Evolutionary conservation across 2,888 invertebrate genomes (phyloP), one percentile per base, ranked within the genome.

Genomic region (Synergus gifuensis): DNA sequence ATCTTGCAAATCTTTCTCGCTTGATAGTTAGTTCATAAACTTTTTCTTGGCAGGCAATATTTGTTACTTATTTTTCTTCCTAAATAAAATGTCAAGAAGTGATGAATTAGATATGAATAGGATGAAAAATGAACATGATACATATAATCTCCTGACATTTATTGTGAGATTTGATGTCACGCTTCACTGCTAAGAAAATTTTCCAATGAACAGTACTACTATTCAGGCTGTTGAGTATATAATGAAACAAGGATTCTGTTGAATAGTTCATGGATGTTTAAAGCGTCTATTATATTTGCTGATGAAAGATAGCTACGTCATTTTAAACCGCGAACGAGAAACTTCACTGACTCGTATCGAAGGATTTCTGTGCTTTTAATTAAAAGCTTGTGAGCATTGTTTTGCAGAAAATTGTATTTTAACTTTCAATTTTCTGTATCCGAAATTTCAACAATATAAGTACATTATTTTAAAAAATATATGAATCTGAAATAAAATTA

Each of bases 171-270:
- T 49, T 16, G 16, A 49, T 49, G 11, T 16, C 58, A 9, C 18
- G 18, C 11, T 58, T 58, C 58, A 22, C 18, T 58, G 2, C 9
- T 18, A 9, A 18, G 1, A 12, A 22, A 60, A 18, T 60, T 60
- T 60, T 60, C 14, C 22, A 5, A 18, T 67, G 7, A 18, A 22
- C 14, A 14, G 12, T 44, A 18, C 4, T 44, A 4, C 44, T 22
- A 67, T 44, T 44, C 18, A n/a, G 40, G 14, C 28, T 22, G 46
- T 42, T 22, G 14, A 22, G 44, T 67, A 22, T 28, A 22, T 67
- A 67, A 67, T 44, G 22, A 44, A 67, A 67, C 44, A 67, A 67
- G n/a, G 22, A 67, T 44, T 67, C 67, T 67, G n/a, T 67, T 67
- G 67, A 67, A 67, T 67, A 46, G 67, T 67, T 67, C 67, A 67